phyloP scores from a whole-genome alignment of 2,797 vertebrate genomes.

The Cyclura pinguis region DNA sequence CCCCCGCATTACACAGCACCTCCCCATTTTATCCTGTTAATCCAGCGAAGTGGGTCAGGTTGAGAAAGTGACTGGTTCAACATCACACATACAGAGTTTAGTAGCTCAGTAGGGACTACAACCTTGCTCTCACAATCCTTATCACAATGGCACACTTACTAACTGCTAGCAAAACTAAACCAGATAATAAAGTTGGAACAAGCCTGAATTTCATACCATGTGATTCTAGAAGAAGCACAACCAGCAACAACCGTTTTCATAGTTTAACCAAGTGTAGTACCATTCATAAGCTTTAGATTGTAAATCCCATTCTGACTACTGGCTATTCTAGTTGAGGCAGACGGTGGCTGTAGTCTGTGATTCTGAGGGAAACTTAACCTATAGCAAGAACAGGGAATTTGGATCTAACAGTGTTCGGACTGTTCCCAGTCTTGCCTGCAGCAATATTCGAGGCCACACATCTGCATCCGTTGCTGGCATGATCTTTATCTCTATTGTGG shows the following conservation, averaged over 20 bases:
- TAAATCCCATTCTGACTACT: no score
- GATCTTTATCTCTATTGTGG: no score
- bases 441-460: no score
- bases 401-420: no score
- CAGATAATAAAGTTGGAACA: background rate
- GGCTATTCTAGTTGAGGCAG: no score
- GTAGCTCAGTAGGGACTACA: background rate
- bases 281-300: background rate
- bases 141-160: background rate
- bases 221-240: background rate
- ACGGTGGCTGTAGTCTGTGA: background rate
- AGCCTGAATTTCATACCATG: background rate
- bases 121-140: background rate
- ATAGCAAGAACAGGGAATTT: no score
- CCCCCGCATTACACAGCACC: background rate
- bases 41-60: background rate
- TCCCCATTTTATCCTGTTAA: background rate
- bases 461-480: no score
- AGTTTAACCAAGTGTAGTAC: background rate
- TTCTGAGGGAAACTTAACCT: background rate
- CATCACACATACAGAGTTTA: background rate
- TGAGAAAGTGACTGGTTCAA: background rate
- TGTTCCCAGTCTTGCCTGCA: no score
- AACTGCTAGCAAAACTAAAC: background rate
- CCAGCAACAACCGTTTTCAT: background rate